Conservation (phyloP, 1,140 invertebrate genomes). For the Aphelinus certus region DNA sequence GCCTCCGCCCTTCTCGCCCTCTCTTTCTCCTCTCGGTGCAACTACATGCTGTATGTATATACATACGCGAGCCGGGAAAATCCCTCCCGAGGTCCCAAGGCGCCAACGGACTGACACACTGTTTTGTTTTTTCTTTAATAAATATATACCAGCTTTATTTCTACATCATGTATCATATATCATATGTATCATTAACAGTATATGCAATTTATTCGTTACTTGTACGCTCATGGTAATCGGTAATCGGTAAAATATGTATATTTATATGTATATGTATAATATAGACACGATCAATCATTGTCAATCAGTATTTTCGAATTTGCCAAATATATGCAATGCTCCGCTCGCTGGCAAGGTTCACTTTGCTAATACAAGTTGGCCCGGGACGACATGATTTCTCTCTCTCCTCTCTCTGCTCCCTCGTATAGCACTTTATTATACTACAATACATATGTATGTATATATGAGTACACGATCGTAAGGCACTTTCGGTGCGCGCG, state of each 20-base stretch:
- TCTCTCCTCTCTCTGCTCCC: too few species aligned
- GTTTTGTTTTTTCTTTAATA: constrained; percentile 52
- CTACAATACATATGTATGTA: too few species aligned
- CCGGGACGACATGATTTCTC: too few species aligned
- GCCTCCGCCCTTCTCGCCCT: constrained; percentile 41
- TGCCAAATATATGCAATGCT: too few species aligned
- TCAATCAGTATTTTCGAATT: too few species aligned
- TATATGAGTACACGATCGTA: too few species aligned
- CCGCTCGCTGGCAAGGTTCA: too few species aligned
- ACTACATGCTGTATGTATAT: constrained; percentile 41
- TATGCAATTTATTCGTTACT: constrained; percentile 44
- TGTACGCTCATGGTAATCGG: constrained; percentile 40
- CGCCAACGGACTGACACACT: background rate
- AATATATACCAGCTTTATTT: constrained; percentile 59
- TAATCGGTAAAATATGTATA: constrained; percentile 50
- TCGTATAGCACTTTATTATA: too few species aligned
- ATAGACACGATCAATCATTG: too few species aligned
- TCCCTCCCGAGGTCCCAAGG: background rate
- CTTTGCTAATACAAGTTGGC: too few species aligned
- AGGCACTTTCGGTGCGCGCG: too few species aligned
- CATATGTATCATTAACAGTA: constrained; percentile 36
- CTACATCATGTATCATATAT: constrained; percentile 52
- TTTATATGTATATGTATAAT: constrained; percentile 31
- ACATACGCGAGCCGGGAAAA: constrained; percentile 4
- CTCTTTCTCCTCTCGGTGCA: constrained; percentile 39